Conservation (phyloP, 2,113 vertebrate genomes). For the Coryphaenoides rupestris region DNA sequence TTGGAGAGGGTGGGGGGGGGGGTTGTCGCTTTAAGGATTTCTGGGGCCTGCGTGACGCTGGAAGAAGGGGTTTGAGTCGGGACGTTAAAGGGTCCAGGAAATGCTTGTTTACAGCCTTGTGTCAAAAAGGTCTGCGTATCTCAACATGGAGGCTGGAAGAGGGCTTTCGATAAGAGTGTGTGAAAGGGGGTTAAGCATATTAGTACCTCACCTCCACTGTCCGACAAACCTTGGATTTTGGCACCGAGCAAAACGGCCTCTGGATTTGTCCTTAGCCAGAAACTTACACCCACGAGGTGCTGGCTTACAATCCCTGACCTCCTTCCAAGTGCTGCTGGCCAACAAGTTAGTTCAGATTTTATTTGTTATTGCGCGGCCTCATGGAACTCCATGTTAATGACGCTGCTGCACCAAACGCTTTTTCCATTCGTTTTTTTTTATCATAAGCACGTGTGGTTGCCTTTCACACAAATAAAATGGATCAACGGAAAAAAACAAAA, state of each 20-base stretch:
- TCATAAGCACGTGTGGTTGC: no score
- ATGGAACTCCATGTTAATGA: no score
- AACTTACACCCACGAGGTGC: no score
- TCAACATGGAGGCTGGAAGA: neutral
- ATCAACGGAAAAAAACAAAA: no score
- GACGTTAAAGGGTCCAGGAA: neutral
- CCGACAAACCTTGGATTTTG: neutral
- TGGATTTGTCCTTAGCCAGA: neutral
- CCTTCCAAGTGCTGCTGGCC: no score
- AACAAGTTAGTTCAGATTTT: no score
- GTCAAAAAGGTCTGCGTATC: neutral
- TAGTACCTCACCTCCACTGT: neutral
- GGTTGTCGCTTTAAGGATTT: neutral
- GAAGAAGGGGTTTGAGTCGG: neutral
- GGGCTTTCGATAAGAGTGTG: slow-evolving; percentile 7
- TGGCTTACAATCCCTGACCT: no score
- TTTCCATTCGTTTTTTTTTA: no score
- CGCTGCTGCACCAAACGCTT: no score
- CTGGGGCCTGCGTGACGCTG: neutral
- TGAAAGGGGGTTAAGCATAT: neutral
- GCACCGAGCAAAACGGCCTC: neutral
- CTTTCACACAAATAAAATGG: no score
- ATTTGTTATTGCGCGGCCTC: no score
- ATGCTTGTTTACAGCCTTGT: neutral
- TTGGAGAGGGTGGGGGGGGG: no score